A percentile compares a stretch with the other conserved stretches of the same genome.
phyloP scores from a whole-genome alignment of 2,888 invertebrate genomes.

The Romanomermis culicivorax region DNA sequence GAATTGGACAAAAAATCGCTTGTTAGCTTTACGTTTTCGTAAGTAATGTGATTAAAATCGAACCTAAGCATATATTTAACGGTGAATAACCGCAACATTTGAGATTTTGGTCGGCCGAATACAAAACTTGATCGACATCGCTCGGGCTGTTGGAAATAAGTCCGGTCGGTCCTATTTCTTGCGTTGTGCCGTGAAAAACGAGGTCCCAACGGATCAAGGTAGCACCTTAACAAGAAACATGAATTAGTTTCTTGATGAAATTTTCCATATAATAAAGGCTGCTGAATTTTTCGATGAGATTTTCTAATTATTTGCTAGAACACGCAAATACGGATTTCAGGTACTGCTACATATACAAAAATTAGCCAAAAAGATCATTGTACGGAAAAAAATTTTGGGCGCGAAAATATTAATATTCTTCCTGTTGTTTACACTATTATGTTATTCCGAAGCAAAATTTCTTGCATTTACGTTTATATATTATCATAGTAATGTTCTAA shows the following conservation, averaged over 20 bases:
- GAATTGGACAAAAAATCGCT: no score
- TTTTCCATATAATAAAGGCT: no score
- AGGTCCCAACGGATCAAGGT: slow-evolving; percentile 27
- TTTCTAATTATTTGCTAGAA: no score
- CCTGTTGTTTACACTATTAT: no score
- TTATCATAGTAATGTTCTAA: not conserved
- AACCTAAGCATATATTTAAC: not conserved
- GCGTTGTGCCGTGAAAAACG: slow-evolving; percentile 24
- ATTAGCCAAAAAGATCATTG: not conserved
- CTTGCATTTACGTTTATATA: no score
- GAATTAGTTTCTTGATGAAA: no score
- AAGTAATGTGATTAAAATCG: no score
- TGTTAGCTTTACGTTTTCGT: no score
- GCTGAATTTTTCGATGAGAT: no score
- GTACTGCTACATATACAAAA: no score
- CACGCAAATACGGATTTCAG: no score
- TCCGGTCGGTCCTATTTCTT: slow-evolving; percentile 20
- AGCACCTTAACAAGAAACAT: slow-evolving; percentile 18
- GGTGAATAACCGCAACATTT: not conserved
- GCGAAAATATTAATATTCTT: not conserved
- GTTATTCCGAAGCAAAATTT: no score
- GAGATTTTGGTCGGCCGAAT: not conserved
- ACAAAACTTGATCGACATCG: not conserved
- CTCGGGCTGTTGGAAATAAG: slow-evolving; percentile 12
- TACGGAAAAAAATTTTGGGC: not conserved